Conservation (phyloP, 2,888 invertebrate species). For the Bembecia ichneumoniformis region DNA sequence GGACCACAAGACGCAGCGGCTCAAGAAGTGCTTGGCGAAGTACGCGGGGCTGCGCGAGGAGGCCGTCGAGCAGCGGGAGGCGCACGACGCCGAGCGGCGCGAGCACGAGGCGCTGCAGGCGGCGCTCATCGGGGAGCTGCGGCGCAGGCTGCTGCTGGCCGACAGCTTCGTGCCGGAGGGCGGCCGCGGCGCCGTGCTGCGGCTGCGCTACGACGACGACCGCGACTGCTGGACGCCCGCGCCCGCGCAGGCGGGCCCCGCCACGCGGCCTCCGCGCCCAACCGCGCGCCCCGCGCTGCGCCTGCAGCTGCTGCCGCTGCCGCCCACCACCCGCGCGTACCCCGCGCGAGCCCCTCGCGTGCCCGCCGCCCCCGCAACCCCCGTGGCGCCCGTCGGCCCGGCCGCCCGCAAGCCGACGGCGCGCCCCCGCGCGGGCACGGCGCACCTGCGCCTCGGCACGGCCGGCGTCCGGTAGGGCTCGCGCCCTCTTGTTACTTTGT, state of each 20-base stretch:
- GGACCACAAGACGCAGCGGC: conserved; percentile 90
- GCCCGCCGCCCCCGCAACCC: conserved; percentile 4
- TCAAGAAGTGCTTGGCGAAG: conserved; percentile 91
- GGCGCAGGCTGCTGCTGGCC: conserved; percentile 85
- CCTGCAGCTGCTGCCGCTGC: conserved; percentile 82
- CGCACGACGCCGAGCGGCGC: conserved; percentile 91
- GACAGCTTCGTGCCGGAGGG: conserved; percentile 87
- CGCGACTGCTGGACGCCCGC: conserved; percentile 28
- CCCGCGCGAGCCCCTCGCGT: conserved; percentile 15
- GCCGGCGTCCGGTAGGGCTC: not conserved
- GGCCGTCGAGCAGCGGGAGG: conserved; percentile 75
- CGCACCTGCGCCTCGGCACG: conserved; percentile 33
- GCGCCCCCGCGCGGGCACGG: conserved; percentile 31
- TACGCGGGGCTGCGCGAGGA: conserved; percentile 74
- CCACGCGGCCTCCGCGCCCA: conserved; percentile 69
- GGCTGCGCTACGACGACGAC: conserved; percentile 46
- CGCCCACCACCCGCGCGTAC: conserved; percentile 83
- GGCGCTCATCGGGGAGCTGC: conserved; percentile 78
- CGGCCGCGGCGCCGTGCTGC: conserved; percentile 32
- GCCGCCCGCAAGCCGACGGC: conserved; percentile 32
- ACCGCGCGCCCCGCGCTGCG: conserved; percentile 80
- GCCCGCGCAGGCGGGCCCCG: conserved; percentile 73
- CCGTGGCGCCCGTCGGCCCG: conserved; percentile 3
- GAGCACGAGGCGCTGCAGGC: conserved; percentile 88
- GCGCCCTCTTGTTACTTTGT: too few relatives aligned